Conservation (phyloP, 2,888 invertebrate species). For the Ecliptopera silaceata region DNA sequence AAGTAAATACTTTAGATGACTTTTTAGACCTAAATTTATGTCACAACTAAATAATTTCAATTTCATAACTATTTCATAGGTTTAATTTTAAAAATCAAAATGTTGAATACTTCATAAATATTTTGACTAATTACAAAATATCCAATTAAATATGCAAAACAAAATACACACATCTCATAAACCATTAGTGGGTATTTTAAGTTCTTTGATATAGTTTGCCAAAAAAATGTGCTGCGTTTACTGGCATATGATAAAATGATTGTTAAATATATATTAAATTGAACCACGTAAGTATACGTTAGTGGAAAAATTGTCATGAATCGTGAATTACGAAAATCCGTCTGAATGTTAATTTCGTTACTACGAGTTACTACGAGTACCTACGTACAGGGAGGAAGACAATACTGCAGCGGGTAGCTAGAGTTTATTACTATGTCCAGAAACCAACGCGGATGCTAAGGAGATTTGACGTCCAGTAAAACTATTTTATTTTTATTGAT, state of each 20-base stretch:
- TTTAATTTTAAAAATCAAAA: no score
- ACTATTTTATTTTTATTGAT: conserved; percentile 6
- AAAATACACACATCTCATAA: no score
- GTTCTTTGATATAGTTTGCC: not conserved
- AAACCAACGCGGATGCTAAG: conserved; percentile 27
- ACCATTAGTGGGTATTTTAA: no score
- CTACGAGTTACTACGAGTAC: no score
- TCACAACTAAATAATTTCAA: not conserved
- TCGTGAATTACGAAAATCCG: conserved; percentile 45
- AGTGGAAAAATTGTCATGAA: conserved; percentile 22
- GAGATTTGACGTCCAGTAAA: conserved; percentile 35
- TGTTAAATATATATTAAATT: not conserved
- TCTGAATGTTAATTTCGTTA: conserved; percentile 57
- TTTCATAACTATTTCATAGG: no score
- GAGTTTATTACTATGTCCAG: conserved; percentile 33
- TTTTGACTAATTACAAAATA: no score
- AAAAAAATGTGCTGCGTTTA: not conserved
- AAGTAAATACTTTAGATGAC: not conserved
- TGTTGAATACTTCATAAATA: no score
- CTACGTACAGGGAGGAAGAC: conserved; percentile 78
- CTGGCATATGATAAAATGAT: not conserved
- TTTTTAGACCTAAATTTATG: not conserved
- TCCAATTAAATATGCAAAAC: no score
- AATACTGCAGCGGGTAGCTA: conserved; percentile 57
- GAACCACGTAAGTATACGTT: conserved; percentile 29